Percentiles rank a stretch among this genome's conserved stretches.
These are phyloP conservation scores for Rhogogaster chlorosoma DNA, from an alignment of 2,888 invertebrate genomes.

Conservation along the genomic window DNA sequence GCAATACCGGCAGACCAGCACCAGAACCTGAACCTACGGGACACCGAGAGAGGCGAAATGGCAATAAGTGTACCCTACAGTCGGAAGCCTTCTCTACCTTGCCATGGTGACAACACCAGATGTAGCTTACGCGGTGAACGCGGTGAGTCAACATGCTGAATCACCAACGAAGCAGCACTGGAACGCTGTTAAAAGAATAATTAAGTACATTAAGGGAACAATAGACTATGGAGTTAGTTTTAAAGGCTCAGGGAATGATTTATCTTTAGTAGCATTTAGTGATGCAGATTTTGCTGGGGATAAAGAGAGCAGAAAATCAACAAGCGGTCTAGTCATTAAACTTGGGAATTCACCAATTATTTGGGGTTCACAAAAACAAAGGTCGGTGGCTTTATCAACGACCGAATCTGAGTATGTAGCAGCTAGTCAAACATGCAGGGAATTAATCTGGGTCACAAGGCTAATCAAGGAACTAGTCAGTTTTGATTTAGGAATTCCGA, in stretches of 20 bases:
- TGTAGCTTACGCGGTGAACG: constrained; percentile 52
- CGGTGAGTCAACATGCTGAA: constrained; percentile 25
- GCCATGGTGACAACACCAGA: constrained; percentile 57
- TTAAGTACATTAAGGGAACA: constrained; percentile 57
- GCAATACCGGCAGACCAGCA: background rate
- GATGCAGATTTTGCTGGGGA: no score
- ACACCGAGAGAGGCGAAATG: background rate
- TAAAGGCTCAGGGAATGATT: background rate
- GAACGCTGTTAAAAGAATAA: constrained; percentile 56
- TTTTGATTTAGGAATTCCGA: background rate
- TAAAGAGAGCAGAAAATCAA: constrained; percentile 53
- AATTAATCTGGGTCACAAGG: background rate
- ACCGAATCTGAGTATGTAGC: background rate
- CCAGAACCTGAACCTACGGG: background rate
- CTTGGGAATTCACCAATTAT: no score
- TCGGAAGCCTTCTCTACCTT: constrained; percentile 57
- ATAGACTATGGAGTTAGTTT: constrained; percentile 48
- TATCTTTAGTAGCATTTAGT: constrained; percentile 42
- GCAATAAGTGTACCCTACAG: constrained; percentile 48
- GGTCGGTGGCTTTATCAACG: background rate
- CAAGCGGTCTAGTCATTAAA: constrained; percentile 9
- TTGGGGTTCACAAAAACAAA: background rate
- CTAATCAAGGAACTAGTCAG: background rate
- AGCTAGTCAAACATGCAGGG: background rate
- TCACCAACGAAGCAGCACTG: constrained; percentile 53